Conservation (phyloP, 1,140 invertebrate species). For the Neodiprion lecontei region DNA sequence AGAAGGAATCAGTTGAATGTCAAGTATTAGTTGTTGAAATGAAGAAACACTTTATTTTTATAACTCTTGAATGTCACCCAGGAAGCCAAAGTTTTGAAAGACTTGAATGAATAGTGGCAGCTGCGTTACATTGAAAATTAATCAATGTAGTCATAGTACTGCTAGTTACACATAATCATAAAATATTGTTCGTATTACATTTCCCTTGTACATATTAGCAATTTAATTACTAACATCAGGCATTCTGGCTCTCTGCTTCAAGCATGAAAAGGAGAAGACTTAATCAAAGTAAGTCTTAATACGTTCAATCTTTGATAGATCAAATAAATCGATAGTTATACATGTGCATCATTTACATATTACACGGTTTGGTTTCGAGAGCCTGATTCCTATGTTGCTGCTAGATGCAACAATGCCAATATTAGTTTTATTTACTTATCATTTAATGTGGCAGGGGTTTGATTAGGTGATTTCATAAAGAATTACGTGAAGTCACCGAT, state of each 20-base stretch:
- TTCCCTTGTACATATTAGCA: conserved; percentile 51
- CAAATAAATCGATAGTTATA: not conserved
- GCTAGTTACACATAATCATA: conserved; percentile 37
- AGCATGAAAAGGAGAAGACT: conserved; percentile 20
- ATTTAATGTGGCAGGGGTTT: not conserved
- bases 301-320: not conserved
- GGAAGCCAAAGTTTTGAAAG: not conserved
- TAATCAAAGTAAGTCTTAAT: conserved; percentile 20
- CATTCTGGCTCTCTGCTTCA: conserved; percentile 26
- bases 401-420: not conserved
- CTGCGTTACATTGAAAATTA: not conserved
- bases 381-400: not conserved
- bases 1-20: not conserved
- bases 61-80: not conserved
- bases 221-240: conserved; percentile 30
- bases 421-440: conserved; percentile 9
- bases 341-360: not conserved
- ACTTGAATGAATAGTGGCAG: not conserved
- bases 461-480: not conserved
- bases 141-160: not conserved
- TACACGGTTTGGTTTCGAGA: not conserved
- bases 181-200: conserved; percentile 40
- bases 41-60: not conserved
- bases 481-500: conserved; percentile 6
- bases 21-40: not conserved